A percentile compares a stretch with the other conserved stretches of the same genome.
phyloP scores from a whole-genome alignment of 2,113 vertebrate genomes.

The Xiphophorus hellerii region DNA sequence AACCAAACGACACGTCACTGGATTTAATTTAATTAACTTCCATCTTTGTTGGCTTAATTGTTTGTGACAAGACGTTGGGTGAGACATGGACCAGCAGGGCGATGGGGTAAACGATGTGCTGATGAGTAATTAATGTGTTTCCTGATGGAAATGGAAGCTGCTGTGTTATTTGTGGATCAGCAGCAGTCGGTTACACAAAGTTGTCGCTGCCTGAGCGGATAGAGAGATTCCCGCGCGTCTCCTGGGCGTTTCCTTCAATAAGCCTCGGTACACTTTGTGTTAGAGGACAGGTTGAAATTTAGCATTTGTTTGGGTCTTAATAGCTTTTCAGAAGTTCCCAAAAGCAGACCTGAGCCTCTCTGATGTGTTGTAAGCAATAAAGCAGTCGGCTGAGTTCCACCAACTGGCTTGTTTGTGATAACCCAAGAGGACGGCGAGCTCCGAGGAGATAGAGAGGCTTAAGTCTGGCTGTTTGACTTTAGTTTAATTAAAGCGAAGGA shows the following conservation, averaged over 20 bases:
- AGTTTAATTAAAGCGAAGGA: constrained; percentile 50
- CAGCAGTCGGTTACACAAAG: constrained; percentile 20
- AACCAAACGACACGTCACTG: constrained; percentile 66
- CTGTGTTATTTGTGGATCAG: constrained; percentile 43
- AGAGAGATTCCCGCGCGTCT: neutral
- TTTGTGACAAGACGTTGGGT: constrained; percentile 77
- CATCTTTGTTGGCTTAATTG: constrained; percentile 77
- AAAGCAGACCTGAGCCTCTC: constrained; percentile 31
- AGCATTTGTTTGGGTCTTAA: constrained; percentile 3
- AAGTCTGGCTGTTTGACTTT: constrained; percentile 23
- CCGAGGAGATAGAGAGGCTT: constrained; percentile 24
- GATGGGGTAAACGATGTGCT: constrained; percentile 65
- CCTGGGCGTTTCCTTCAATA: neutral
- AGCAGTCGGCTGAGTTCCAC: constrained; percentile 14
- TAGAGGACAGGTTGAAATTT: constrained; percentile 2
- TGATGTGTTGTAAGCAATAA: constrained; percentile 12
- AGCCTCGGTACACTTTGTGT: constrained; percentile 1
- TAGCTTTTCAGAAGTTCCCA: constrained; percentile 18
- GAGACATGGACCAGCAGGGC: constrained; percentile 46
- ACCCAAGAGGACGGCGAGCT: constrained; percentile 29
- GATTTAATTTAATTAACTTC: constrained; percentile 77
- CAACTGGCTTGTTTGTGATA: constrained; percentile 57
- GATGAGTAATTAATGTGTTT: constrained; percentile 77
- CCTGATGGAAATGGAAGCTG: constrained; percentile 74
- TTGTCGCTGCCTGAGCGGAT: constrained; percentile 7